phyloP scores from a whole-genome alignment of 2,113 vertebrate genomes.

The Axis porcinus region DNA sequence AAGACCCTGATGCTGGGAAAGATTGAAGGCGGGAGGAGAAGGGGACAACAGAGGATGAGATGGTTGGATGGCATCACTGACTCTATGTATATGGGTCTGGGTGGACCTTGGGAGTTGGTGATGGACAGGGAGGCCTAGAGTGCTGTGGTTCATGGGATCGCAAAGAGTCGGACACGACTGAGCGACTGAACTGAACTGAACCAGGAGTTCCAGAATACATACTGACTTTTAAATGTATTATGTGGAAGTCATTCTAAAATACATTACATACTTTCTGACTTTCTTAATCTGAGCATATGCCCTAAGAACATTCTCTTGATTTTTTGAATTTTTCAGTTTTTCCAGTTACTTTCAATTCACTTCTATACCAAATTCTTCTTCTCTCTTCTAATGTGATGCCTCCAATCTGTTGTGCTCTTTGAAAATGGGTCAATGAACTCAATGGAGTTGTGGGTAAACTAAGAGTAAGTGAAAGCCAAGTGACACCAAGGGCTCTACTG shows the following conservation, averaged over 20 bases:
- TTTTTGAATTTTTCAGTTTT: neutral
- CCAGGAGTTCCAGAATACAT: neutral
- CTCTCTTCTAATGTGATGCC: neutral
- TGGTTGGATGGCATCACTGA: too few relatives aligned
- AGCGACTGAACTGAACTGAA: too few relatives aligned
- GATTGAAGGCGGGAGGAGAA: too few relatives aligned
- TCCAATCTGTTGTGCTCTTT: neutral
- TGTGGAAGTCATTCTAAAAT: conserved; percentile 2
- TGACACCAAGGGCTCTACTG: neutral
- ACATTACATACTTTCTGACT: neutral
- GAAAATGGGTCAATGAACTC: neutral
- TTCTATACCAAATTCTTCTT: neutral
- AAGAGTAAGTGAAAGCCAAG: neutral
- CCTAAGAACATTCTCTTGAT: neutral
- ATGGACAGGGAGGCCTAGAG: too few relatives aligned
- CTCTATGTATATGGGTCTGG: too few relatives aligned
- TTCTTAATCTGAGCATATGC: neutral
- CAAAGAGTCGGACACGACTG: too few relatives aligned
- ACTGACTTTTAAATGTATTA: conserved; percentile 3
- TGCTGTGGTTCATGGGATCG: too few relatives aligned
- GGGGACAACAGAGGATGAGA: too few relatives aligned
- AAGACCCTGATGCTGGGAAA: too few relatives aligned
- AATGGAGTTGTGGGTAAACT: neutral
- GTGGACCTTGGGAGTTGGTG: too few relatives aligned
- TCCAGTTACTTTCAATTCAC: neutral